phyloP scores from a whole-genome alignment of 2,113 vertebrate species.

The Vimba vimba region DNA sequence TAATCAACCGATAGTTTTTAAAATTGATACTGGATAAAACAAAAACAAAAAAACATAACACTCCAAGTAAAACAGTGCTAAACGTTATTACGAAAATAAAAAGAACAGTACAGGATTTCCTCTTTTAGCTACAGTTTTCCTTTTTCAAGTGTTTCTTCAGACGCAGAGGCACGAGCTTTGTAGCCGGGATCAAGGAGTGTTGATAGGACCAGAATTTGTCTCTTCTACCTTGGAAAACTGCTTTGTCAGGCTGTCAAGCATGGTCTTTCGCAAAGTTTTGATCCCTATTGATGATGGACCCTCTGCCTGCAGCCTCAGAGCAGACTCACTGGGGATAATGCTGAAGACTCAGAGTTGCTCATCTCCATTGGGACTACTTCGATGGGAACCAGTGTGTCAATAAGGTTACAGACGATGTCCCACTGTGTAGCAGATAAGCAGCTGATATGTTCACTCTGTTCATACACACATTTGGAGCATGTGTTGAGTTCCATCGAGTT shows the following conservation, averaged over 20 bases:
- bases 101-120: neutral
- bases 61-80: no score
- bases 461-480: neutral
- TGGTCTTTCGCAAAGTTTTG: neutral
- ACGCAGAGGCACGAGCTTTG: neutral
- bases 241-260: neutral
- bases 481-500: constrained; percentile 42
- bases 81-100: no score
- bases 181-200: neutral
- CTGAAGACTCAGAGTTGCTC: neutral
- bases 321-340: neutral
- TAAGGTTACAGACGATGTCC: neutral
- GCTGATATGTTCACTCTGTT: neutral
- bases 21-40: no score
- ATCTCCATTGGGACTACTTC: neutral
- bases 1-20: no score
- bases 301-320: neutral
- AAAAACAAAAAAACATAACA: no score
- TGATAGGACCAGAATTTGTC: neutral
- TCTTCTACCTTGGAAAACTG: neutral
- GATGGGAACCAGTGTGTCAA: neutral
- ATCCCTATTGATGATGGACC: neutral
- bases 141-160: neutral
- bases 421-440: constrained; percentile 1
- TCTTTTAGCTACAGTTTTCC: neutral